phyloP scores from a whole-genome alignment of 2,888 invertebrate genomes.

The Eupithecia subfuscata region DNA sequence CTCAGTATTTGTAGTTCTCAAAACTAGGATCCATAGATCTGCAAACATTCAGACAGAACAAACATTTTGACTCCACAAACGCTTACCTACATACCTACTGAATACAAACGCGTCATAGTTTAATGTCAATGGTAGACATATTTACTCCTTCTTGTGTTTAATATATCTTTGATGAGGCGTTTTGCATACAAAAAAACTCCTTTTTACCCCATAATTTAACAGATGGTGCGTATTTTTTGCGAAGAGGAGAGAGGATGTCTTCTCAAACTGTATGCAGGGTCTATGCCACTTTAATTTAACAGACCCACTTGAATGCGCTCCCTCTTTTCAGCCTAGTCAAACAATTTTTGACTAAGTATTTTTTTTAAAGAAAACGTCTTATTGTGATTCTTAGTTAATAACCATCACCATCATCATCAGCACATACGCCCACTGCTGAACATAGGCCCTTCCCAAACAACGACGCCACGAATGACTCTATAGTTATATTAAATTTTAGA shows the following conservation, averaged over 20 bases:
- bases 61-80: constrained; percentile 1
- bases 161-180: neutral
- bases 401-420: too few species aligned
- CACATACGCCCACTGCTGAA: too few species aligned
- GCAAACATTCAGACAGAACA: neutral
- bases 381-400: neutral
- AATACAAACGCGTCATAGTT: neutral
- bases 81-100: neutral
- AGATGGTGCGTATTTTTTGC: neutral
- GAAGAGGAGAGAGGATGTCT: neutral
- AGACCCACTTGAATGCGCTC: neutral
- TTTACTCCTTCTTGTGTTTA: neutral
- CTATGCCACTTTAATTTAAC: neutral
- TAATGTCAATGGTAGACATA: neutral
- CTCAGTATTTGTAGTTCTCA: neutral
- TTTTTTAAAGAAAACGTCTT: neutral
- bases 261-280: neutral
- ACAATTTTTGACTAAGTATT: neutral
- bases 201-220: neutral
- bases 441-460: too few species aligned
- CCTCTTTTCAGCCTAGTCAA: neutral
- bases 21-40: neutral
- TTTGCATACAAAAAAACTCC: neutral
- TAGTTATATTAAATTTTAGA: too few species aligned
- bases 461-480: too few species aligned